phyloP scores from a whole-genome alignment of 2,113 vertebrate genomes.

The Menidia beryllina region DNA sequence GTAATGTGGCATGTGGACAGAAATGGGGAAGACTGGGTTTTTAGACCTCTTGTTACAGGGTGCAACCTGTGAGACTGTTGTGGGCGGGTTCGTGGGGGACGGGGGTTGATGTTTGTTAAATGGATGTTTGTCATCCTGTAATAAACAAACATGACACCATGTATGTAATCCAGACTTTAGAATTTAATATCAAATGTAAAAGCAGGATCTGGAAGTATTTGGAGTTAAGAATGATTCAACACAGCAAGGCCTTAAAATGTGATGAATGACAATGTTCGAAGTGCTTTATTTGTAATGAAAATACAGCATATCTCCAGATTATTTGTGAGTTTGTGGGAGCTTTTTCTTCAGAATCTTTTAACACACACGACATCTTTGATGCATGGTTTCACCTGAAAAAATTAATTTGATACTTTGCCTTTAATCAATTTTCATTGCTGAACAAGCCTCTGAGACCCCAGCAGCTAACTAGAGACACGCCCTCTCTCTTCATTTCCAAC shows the following conservation, averaged over 20 bases:
- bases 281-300: constrained; percentile 42
- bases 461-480: too few relatives aligned
- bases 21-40: constrained; percentile 1
- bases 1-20: constrained; percentile 24
- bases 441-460: too few relatives aligned
- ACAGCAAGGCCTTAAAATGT: constrained; percentile 37
- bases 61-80: background rate
- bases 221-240: constrained; percentile 1
- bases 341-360: background rate
- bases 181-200: constrained; percentile 22
- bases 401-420: background rate
- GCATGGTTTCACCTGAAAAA: background rate
- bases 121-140: background rate
- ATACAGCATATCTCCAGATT: constrained; percentile 23
- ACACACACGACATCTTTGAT: too few relatives aligned
- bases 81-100: too few relatives aligned
- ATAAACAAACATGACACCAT: constrained; percentile 23
- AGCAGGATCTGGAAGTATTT: background rate
- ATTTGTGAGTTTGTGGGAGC: background rate
- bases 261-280: constrained; percentile 34
- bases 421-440: background rate
- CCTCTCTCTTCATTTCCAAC: too few relatives aligned
- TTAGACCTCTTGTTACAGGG: background rate
- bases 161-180: constrained; percentile 38
- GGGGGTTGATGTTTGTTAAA: constrained; percentile 5